A percentile compares a stretch with the other conserved stretches of the same genome.
Evolutionary conservation across 2,113 vertebrate genomes (phyloP).

Genomic region (Spea multiplicata): DNA sequence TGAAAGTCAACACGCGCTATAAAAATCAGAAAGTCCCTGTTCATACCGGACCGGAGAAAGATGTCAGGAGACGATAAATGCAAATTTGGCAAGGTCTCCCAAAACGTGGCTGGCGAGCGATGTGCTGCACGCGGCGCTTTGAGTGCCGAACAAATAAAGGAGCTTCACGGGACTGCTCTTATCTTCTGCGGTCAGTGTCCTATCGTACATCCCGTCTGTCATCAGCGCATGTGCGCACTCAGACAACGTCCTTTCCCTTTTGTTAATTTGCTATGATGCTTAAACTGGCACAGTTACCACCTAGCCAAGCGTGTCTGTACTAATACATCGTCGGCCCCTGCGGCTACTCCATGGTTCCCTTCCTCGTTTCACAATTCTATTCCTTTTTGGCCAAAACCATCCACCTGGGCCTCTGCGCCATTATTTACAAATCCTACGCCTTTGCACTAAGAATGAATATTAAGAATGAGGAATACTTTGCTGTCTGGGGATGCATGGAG

Average conservation of each 20-base stretch:
- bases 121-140: background rate
- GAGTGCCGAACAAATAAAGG: background rate
- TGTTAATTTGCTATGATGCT: conserved; percentile 3
- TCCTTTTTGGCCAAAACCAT: background rate
- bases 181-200: conserved; percentile 10
- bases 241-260: background rate
- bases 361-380: background rate
- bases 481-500: too few species aligned
- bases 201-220: background rate
- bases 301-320: background rate
- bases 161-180: background rate
- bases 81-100: background rate
- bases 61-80: background rate
- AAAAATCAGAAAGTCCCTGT: background rate
- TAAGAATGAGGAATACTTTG: too few species aligned
- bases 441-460: too few species aligned
- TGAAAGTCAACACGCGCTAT: conserved; percentile 2
- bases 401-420: background rate
- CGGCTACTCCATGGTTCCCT: background rate
- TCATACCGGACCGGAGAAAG: background rate
- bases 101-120: background rate
- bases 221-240: background rate
- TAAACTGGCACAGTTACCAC: background rate
- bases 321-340: background rate
- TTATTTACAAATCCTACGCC: background rate